These are phyloP conservation scores for Alexandromys fortis DNA, from an alignment of 2,113 vertebrate genomes.

Conservation along the genomic window DNA sequence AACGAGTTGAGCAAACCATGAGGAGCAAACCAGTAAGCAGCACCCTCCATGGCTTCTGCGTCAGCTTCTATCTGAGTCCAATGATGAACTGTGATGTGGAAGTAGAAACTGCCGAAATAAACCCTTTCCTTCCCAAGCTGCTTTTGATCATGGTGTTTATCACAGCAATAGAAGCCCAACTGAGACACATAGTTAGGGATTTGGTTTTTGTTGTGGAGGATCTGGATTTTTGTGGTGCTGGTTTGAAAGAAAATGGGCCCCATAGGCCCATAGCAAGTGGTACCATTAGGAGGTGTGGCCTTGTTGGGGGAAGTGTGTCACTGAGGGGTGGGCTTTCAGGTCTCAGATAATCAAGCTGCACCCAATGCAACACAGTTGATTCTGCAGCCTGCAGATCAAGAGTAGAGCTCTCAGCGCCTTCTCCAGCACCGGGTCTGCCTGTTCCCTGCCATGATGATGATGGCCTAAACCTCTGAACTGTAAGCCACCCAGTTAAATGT, in stretches of 20 bases:
- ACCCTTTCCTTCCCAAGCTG: not conserved
- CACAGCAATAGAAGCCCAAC: not conserved
- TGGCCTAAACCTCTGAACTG: not conserved
- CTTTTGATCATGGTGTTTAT: not conserved
- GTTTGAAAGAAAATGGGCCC: not conserved
- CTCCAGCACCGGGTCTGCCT: not conserved
- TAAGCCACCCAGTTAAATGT: not conserved
- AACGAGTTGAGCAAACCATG: not conserved
- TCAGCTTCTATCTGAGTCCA: not conserved
- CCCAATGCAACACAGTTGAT: not conserved
- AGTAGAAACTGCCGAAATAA: not conserved
- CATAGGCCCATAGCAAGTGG: not conserved
- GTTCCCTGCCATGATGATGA: not conserved
- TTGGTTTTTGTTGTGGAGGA: not conserved
- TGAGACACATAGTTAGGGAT: not conserved
- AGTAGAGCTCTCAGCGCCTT: not conserved
- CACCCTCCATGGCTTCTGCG: not conserved
- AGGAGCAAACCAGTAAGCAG: not conserved
- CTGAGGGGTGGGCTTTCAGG: not conserved
- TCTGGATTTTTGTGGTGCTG: not conserved
- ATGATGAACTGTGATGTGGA: not conserved
- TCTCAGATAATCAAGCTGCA: not conserved
- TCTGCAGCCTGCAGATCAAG: not conserved
- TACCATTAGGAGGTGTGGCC: not conserved
- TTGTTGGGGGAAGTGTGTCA: not conserved